These are phyloP conservation scores for Athripsodes cinereus DNA, from an alignment of 2,888 invertebrate species.

Conservation along the genomic window DNA sequence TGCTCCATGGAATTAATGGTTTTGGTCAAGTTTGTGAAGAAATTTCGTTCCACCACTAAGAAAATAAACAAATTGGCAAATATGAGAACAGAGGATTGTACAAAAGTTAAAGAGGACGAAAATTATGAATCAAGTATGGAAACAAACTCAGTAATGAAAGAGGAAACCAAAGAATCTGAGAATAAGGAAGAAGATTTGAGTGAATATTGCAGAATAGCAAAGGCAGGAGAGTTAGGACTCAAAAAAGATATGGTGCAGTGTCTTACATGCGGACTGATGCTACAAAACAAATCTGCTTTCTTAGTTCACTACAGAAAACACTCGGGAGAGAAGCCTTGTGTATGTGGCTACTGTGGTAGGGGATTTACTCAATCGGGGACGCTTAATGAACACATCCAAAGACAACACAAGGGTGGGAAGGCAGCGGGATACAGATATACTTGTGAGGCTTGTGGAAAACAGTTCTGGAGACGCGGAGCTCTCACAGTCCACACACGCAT, in stretches of 20 bases:
- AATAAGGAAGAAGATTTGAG: neutral
- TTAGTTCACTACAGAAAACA: conserved; percentile 21
- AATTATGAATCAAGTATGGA: too few relatives aligned
- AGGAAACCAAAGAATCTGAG: neutral
- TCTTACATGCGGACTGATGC: conserved; percentile 12
- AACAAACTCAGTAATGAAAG: neutral
- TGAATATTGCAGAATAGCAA: neutral
- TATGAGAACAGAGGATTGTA: neutral
- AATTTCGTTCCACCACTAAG: conserved; percentile 11
- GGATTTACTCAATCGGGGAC: conserved; percentile 19
- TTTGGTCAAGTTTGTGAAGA: conserved; percentile 12
- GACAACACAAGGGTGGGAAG: conserved; percentile 6
- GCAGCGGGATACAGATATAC: conserved; percentile 13
- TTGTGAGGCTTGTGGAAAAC: conserved; percentile 43
- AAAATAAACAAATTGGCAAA: conserved; percentile 8
- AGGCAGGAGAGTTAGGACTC: conserved; percentile 1
- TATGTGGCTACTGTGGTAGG: conserved; percentile 14
- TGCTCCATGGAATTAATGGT: conserved; percentile 14
- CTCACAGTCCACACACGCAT: conserved; percentile 38
- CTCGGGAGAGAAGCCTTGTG: conserved; percentile 19
- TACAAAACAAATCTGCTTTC: conserved; percentile 18
- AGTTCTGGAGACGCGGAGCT: conserved; percentile 37
- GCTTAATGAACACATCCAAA: conserved; percentile 13
- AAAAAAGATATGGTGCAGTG: conserved; percentile 13
- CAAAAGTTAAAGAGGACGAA: neutral